Conservation (phyloP, 2,113 vertebrate species). For the Notothenia rossii region DNA sequence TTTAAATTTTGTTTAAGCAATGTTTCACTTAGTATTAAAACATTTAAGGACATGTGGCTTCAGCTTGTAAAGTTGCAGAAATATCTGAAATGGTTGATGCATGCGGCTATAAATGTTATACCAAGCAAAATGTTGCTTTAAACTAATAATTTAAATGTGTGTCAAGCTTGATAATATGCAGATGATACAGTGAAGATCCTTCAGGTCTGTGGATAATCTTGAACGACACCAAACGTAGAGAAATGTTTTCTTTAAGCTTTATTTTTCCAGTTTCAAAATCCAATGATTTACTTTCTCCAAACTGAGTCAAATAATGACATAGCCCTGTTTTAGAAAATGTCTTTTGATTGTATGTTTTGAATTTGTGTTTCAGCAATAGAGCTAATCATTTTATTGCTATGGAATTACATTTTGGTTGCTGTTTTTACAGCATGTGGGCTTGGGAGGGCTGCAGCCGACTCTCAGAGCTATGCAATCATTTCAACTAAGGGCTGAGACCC, state of each 20-base stretch:
- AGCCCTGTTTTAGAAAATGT: neutral
- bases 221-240: neutral
- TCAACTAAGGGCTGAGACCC: slow-evolving; percentile 57
- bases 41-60: slow-evolving; percentile 37
- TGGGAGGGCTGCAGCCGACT: slow-evolving; percentile 44
- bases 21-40: slow-evolving; percentile 56
- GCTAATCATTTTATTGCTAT: slow-evolving; percentile 21
- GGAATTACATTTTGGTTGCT: slow-evolving; percentile 38
- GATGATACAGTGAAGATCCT: slow-evolving; percentile 15
- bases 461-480: slow-evolving; percentile 70
- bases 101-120: slow-evolving; percentile 49
- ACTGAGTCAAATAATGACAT: neutral
- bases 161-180: slow-evolving; percentile 18
- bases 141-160: slow-evolving; percentile 30
- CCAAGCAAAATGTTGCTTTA: slow-evolving; percentile 65
- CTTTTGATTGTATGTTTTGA: slow-evolving; percentile 24
- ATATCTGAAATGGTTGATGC: slow-evolving; percentile 26
- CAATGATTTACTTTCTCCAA: slow-evolving; percentile 1
- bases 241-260: slow-evolving; percentile 1
- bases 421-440: slow-evolving; percentile 36
- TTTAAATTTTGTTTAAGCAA: slow-evolving; percentile 57
- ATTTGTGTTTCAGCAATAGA: slow-evolving; percentile 32
- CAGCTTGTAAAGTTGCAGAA: slow-evolving; percentile 19
- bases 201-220: slow-evolving; percentile 25
- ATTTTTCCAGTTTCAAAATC: slow-evolving; percentile 21